These are phyloP conservation scores for Drosophila pseudoananassae DNA, from an alignment of 1,140 invertebrate species.

Conservation along the genomic window DNA sequence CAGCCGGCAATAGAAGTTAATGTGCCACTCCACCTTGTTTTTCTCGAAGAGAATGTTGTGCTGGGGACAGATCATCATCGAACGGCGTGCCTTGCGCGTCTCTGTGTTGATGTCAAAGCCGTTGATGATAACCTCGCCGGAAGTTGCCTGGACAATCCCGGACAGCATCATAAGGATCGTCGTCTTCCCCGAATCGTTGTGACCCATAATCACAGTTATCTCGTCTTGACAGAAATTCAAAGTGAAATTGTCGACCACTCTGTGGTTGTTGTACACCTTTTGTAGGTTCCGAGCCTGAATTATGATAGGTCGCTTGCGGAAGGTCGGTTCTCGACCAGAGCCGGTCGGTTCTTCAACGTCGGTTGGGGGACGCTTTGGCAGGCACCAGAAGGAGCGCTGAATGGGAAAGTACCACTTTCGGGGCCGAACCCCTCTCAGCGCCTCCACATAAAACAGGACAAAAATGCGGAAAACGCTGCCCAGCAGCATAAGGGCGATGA, in stretches of 20 bases:
- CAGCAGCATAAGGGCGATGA: constrained; percentile 85
- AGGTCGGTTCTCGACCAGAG: not conserved
- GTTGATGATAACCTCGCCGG: constrained; percentile 87
- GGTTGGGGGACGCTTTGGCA: not conserved
- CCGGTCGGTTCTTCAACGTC: constrained; percentile 9
- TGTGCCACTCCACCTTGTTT: constrained; percentile 94
- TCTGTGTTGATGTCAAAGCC: constrained; percentile 87
- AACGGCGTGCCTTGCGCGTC: constrained; percentile 1
- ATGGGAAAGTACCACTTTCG: constrained; percentile 90
- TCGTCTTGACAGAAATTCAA: constrained; percentile 89
- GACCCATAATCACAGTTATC: constrained; percentile 91
- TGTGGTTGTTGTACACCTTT: constrained; percentile 84
- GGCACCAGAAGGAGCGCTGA: constrained; percentile 85
- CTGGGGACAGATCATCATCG: constrained; percentile 94
- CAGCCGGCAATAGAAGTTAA: constrained; percentile 83
- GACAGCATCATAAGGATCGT: constrained; percentile 88
- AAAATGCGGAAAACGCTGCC: constrained; percentile 87
- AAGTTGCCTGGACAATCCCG: constrained; percentile 87
- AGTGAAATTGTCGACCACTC: constrained; percentile 89
- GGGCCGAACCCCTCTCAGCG: constrained; percentile 87
- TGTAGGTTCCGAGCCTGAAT: constrained; percentile 82
- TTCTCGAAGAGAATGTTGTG: constrained; percentile 95
- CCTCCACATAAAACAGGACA: constrained; percentile 89
- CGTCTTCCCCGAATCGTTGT: constrained; percentile 86
- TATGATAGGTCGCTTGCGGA: not conserved